Evolutionary conservation across 2,113 vertebrate genomes (phyloP).

Genomic region (Anarrhichthys ocellatus): DNA sequence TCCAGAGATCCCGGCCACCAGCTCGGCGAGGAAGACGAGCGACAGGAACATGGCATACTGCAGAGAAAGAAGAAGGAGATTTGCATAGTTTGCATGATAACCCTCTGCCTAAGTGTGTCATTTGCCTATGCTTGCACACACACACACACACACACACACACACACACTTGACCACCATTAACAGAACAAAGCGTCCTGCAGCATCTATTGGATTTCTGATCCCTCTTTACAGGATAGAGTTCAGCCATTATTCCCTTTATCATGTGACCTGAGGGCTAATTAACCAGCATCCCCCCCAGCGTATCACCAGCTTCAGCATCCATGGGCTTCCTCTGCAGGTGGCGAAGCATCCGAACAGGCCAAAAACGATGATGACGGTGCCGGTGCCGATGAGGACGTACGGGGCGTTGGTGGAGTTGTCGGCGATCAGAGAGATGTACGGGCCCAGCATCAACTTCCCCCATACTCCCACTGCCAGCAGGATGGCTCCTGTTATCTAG

Average conservation of each 20-base stretch:
- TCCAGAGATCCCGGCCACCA: constrained; percentile 98
- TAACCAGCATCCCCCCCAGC: constrained; percentile 32
- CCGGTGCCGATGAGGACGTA: constrained; percentile 98
- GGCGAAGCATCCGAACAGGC: constrained; percentile 97
- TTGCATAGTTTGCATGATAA: constrained; percentile 65
- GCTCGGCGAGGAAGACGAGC: constrained; percentile 97
- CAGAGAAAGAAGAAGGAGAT: constrained; percentile 57
- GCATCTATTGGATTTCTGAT: constrained; percentile 47
- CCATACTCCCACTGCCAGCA: constrained; percentile 97
- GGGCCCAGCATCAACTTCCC: constrained; percentile 97
- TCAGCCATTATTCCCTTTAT: constrained; percentile 58
- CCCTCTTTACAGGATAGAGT: constrained; percentile 46
- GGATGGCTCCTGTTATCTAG: constrained; percentile 98
- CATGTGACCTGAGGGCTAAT: constrained; percentile 55
- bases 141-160: constrained; percentile 21
- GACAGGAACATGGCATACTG: constrained; percentile 99
- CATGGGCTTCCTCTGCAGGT: constrained; percentile 98
- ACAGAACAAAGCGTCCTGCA: constrained; percentile 25
- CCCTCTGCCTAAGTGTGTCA: constrained; percentile 30
- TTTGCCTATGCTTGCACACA: constrained; percentile 33
- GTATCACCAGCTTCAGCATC: constrained; percentile 98
- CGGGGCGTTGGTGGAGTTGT: constrained; percentile 98
- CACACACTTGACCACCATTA: constrained; percentile 48
- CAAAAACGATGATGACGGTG: constrained; percentile 96
- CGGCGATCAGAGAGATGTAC: constrained; percentile 97